Evolutionary conservation across 2,888 invertebrate genomes (phyloP).

Genomic region (Drosophila subquinaria): DNA sequence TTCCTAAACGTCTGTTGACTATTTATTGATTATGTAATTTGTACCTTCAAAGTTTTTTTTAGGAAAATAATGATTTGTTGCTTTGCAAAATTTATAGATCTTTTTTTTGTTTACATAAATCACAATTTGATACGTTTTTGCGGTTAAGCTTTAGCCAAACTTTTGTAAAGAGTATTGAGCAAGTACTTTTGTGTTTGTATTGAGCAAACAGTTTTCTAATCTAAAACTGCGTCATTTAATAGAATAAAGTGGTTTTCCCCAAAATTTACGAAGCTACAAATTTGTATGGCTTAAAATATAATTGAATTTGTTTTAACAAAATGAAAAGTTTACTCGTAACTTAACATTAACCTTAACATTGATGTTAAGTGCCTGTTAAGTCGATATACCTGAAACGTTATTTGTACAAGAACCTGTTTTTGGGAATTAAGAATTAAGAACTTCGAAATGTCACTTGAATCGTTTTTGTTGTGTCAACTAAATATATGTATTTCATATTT

Average conservation of each 20-base stretch:
- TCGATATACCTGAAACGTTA: background rate
- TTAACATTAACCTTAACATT: conserved; percentile 1
- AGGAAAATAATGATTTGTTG: background rate
- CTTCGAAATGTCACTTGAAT: background rate
- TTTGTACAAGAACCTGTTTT: conserved; percentile 1
- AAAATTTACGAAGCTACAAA: background rate
- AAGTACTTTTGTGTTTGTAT: background rate
- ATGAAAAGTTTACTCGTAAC: background rate
- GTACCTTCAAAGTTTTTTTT: background rate
- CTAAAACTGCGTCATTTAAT: background rate
- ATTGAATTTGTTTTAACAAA: background rate
- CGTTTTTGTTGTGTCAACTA: background rate
- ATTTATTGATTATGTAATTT: background rate
- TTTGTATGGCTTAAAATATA: background rate
- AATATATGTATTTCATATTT: conserved; percentile 6
- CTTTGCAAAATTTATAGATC: background rate
- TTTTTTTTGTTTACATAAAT: conserved; percentile 11
- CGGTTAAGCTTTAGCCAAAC: background rate
- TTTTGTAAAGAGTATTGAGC: background rate
- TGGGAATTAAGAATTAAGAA: background rate
- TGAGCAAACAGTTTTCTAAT: background rate
- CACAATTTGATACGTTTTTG: background rate
- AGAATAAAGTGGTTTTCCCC: background rate
- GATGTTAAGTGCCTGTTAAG: background rate
- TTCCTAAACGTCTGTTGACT: background rate